A percentile compares a stretch with the other conserved stretches of the same genome.
Conservation (phyloP, 2,797 vertebrate species). For the Limosa lapponica region DNA sequence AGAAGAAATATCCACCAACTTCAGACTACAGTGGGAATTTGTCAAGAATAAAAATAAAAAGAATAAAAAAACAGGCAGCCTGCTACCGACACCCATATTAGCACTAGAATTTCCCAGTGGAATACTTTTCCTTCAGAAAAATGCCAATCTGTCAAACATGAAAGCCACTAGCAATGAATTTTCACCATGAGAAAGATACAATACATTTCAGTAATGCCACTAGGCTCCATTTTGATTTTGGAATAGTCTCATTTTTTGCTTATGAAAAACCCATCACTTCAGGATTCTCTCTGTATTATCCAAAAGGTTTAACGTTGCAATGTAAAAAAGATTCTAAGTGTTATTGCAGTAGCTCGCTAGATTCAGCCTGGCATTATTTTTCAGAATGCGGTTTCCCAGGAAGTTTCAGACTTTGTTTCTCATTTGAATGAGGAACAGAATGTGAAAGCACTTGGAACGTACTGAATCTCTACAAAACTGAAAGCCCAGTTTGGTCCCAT, state of each 20-base stretch:
- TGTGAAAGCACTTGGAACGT: not conserved
- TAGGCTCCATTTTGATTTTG: slow-evolving; percentile 16
- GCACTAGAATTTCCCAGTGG: not conserved
- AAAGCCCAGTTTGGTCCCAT: not conserved
- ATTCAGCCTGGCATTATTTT: not conserved
- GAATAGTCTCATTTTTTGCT: not conserved
- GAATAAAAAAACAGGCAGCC: not conserved
- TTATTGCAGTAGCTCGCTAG: not conserved
- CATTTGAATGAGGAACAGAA: not conserved
- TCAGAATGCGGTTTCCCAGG: not conserved
- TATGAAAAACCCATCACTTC: not conserved
- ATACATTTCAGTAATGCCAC: not conserved
- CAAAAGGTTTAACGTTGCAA: not conserved
- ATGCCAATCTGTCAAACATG: slow-evolving; percentile 14
- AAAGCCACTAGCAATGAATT: slow-evolving; percentile 35
- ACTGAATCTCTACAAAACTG: not conserved
- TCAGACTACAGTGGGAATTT: slow-evolving; percentile 1
- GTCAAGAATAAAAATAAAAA: slow-evolving; percentile 17
- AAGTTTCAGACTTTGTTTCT: not conserved
- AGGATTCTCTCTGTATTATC: not conserved
- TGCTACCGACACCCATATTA: not conserved
- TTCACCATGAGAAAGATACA: slow-evolving; percentile 5
- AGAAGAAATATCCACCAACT: slow-evolving; percentile 1
- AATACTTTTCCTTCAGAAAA: slow-evolving; percentile 41
- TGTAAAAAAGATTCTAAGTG: not conserved